Evolutionary conservation across 2,888 invertebrate species (phyloP).

Genomic region (Chymomyza procnemis): DNA sequence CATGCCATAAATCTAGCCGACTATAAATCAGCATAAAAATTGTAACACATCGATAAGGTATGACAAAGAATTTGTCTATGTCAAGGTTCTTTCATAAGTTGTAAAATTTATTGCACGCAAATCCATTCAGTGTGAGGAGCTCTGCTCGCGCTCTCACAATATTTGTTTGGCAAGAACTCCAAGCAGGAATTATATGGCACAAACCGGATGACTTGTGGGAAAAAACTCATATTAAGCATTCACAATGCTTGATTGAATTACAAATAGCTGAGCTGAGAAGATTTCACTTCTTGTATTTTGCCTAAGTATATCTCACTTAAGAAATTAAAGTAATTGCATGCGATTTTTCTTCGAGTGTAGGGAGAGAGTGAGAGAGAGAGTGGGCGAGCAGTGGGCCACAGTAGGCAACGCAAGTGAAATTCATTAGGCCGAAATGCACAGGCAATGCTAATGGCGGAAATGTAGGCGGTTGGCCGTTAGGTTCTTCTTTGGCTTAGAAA

Average conservation of each 20-base stretch:
- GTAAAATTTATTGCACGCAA: not conserved
- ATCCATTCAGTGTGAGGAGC: not conserved
- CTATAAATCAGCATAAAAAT: not conserved
- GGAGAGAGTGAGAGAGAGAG: no score
- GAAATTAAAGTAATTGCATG: not conserved
- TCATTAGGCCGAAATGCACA: slow-evolving; percentile 38
- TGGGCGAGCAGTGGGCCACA: no score
- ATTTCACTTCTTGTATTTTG: not conserved
- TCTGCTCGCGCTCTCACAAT: not conserved
- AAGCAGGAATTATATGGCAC: no score
- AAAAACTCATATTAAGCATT: not conserved
- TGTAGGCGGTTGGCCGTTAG: slow-evolving; percentile 19
- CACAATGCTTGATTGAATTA: not conserved
- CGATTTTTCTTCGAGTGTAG: not conserved
- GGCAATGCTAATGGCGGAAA: slow-evolving; percentile 17
- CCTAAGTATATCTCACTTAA: not conserved
- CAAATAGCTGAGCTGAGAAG: not conserved
- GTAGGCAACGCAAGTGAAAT: slow-evolving; percentile 47
- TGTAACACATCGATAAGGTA: not conserved
- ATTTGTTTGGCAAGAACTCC: not conserved
- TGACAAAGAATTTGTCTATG: not conserved
- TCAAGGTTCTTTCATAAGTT: not conserved
- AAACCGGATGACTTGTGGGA: not conserved
- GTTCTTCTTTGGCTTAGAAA: slow-evolving; percentile 13
- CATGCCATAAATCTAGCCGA: not conserved